A percentile compares a stretch with the other conserved stretches of the same genome.
Conservation (phyloP, 2,797 vertebrate genomes). For the Myripristis murdjan region DNA sequence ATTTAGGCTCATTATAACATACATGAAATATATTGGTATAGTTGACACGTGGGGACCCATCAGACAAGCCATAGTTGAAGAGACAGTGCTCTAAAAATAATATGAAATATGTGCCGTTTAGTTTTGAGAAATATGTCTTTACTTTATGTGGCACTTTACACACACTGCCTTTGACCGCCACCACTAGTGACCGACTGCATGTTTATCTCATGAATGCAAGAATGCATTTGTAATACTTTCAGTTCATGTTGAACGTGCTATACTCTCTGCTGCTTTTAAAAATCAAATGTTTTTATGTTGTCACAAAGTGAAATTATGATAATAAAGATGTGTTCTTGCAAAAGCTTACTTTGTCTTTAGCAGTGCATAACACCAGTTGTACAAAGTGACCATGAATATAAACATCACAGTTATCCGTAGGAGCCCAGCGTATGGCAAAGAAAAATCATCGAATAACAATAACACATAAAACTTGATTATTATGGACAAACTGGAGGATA, state of each 20-base stretch:
- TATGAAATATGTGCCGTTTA: background rate
- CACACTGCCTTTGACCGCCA: constrained; percentile 62
- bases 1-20: background rate
- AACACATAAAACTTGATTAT: too few species aligned
- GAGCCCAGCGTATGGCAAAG: background rate
- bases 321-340: constrained; percentile 73
- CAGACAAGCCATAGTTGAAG: constrained; percentile 8
- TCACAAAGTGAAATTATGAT: constrained; percentile 48
- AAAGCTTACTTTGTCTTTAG: background rate
- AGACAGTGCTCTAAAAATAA: background rate
- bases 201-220: constrained; percentile 68
- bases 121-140: constrained; percentile 42
- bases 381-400: background rate
- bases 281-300: constrained; percentile 57
- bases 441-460: too few species aligned
- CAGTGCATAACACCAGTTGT: background rate
- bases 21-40: background rate
- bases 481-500: too few species aligned
- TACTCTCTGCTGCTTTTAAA: constrained; percentile 77
- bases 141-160: constrained; percentile 70
- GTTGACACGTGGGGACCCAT: background rate
- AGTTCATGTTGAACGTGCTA: constrained; percentile 85
- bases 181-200: constrained; percentile 68
- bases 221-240: constrained; percentile 77
- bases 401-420: too few species aligned